Evolutionary conservation across 2,888 invertebrate genomes (phyloP).

Genomic region (Mesochorus sp.): DNA sequence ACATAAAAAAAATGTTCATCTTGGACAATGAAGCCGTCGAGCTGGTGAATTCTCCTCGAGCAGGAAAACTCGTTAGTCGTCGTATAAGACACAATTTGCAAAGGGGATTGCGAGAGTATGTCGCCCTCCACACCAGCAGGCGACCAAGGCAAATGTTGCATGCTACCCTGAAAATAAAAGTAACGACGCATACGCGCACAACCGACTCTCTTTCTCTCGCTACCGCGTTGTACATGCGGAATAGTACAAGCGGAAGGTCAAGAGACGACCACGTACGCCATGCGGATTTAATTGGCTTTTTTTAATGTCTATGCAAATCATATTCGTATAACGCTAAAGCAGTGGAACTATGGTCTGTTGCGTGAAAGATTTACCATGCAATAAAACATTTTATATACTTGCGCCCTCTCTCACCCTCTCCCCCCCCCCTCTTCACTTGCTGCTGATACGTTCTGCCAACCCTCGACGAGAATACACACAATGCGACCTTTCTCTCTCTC

Average conservation of each 20-base stretch:
- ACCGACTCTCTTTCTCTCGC: too few relatives aligned
- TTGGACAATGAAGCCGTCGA: not conserved
- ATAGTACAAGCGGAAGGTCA: not conserved
- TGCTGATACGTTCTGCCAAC: not conserved
- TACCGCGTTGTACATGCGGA: conserved; percentile 11
- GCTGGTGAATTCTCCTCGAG: not conserved
- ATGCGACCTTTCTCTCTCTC: not conserved
- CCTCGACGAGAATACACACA: not conserved
- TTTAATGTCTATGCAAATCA: conserved; percentile 73
- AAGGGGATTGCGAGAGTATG: not conserved
- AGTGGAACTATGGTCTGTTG: conserved; percentile 58
- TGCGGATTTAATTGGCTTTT: conserved; percentile 71
- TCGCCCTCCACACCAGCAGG: too few relatives aligned
- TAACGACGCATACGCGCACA: conserved; percentile 26
- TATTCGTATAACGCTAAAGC: conserved; percentile 64
- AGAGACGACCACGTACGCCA: conserved; percentile 37
- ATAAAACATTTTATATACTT: conserved; percentile 69
- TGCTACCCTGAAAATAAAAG: conserved; percentile 32
- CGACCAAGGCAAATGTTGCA: conserved; percentile 15
- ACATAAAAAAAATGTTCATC: conserved; percentile 3
- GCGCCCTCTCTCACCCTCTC: too few relatives aligned
- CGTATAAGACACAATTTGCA: conserved; percentile 19
- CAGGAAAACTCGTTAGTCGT: conserved; percentile 15
- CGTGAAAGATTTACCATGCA: conserved; percentile 70
- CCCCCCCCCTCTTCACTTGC: too few relatives aligned